Evolutionary conservation across 1,140 invertebrate species (phyloP).

Genomic region (Akabosia matsudoensis): DNA sequence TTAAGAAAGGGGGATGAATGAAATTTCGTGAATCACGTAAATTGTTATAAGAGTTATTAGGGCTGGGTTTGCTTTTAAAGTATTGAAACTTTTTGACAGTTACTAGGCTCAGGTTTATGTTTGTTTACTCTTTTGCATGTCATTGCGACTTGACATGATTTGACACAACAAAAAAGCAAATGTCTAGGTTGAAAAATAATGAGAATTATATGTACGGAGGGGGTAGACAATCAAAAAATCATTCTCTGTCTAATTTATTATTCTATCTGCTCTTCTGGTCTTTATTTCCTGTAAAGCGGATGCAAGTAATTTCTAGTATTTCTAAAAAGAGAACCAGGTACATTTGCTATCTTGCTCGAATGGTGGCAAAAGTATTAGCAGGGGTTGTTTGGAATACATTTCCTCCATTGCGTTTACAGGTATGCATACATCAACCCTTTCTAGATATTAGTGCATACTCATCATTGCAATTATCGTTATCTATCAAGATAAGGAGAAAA

Average conservation of each 20-base stretch:
- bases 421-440: too few relatives aligned
- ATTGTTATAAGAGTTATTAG: too few relatives aligned
- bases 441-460: neutral
- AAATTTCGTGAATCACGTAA: conserved; percentile 2
- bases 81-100: neutral
- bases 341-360: too few relatives aligned
- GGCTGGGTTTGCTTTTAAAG: neutral
- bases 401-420: neutral
- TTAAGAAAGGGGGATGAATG: neutral
- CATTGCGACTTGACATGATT: conserved; percentile 9
- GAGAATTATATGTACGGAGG: neutral
- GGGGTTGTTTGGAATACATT: neutral
- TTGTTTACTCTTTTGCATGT: conserved; percentile 11
- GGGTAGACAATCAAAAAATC: conserved; percentile 1
- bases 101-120: neutral
- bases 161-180: neutral
- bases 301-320: neutral
- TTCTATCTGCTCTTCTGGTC: neutral
- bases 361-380: neutral
- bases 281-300: neutral
- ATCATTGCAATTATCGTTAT: neutral
- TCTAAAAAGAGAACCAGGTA: too few relatives aligned
- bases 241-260: neutral
- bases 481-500: neutral
- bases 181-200: neutral